Percentiles rank a stretch among this genome's conserved stretches.
Evolutionary conservation across 37 sponge, comb jelly and placozoan species (phyloP).

Genomic region (Aplysina aerophoba): DNA sequence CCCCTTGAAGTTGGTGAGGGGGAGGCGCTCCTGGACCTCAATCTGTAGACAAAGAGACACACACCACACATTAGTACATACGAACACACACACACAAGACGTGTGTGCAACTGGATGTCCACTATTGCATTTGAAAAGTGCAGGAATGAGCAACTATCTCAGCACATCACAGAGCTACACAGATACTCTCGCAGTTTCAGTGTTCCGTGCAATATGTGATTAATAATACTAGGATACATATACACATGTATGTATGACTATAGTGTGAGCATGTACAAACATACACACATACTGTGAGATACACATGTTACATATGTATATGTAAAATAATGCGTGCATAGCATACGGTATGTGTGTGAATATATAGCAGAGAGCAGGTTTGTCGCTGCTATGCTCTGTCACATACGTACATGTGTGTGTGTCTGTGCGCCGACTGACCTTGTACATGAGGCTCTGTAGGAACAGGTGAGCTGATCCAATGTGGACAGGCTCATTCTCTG

Average conservation of each 20-base stretch:
- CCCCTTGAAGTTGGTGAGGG: conserved; percentile 71
- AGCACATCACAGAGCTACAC: too few species aligned
- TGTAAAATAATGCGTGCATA: not conserved
- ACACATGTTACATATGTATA: not conserved
- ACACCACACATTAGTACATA: not conserved
- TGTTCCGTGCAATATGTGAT: too few species aligned
- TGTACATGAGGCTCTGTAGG: conserved; percentile 58
- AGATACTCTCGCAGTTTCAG: too few species aligned
- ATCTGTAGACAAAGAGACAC: conserved; percentile 19
- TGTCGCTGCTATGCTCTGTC: too few species aligned
- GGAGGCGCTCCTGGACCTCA: conserved; percentile 69
- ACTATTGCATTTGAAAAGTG: too few species aligned
- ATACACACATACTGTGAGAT: too few species aligned
- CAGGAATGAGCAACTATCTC: too few species aligned
- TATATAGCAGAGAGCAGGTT: too few species aligned
- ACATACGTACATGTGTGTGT: too few species aligned
- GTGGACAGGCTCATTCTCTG: conserved; percentile 38
- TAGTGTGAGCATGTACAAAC: not conserved
- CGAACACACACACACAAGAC: too few species aligned
- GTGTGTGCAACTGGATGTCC: too few species aligned
- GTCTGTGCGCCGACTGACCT: conserved; percentile 7
- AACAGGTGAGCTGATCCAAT: conserved; percentile 75
- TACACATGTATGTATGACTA: not conserved
- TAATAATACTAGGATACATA: not conserved
- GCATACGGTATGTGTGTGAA: too few species aligned